phyloP scores from a whole-genome alignment of 2,113 vertebrate species.

The Microtus richardsoni region DNA sequence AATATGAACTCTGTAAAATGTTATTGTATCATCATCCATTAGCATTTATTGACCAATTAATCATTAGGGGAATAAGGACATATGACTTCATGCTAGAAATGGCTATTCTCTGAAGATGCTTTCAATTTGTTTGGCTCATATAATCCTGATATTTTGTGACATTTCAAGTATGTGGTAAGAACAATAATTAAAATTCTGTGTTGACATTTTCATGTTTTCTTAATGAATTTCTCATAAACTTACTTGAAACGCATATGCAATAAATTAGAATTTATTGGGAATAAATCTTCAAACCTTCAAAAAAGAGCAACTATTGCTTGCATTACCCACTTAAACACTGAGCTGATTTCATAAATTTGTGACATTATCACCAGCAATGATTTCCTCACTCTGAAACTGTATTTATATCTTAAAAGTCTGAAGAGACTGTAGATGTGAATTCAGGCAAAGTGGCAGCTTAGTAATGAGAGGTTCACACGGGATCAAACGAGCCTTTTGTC shows the following conservation, averaged over 20 bases:
- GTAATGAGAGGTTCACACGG: slow-evolving; percentile 20
- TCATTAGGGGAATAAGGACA: slow-evolving; percentile 40
- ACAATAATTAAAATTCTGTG: slow-evolving; percentile 76
- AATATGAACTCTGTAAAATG: slow-evolving; percentile 59
- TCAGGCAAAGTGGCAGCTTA: slow-evolving; percentile 12
- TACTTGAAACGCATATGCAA: slow-evolving; percentile 60
- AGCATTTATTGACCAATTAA: slow-evolving; percentile 57
- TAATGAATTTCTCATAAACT: slow-evolving; percentile 74
- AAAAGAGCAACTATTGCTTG: slow-evolving; percentile 24
- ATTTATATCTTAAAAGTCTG: slow-evolving; percentile 45
- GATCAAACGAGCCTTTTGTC: slow-evolving; percentile 48
- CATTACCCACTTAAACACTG: background rate
- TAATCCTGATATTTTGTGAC: slow-evolving; percentile 75
- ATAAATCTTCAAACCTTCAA: slow-evolving; percentile 46
- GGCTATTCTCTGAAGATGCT: slow-evolving; percentile 55
- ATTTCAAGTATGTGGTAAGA: slow-evolving; percentile 65
- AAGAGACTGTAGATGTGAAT: slow-evolving; percentile 24
- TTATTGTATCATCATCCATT: slow-evolving; percentile 27
- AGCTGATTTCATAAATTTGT: slow-evolving; percentile 21
- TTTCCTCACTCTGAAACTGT: slow-evolving; percentile 43
- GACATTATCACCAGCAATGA: slow-evolving; percentile 41
- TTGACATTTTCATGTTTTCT: slow-evolving; percentile 73
- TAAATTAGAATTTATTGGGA: slow-evolving; percentile 53
- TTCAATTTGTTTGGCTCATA: slow-evolving; percentile 69
- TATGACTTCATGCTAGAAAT: slow-evolving; percentile 36